A percentile compares a stretch with the other conserved stretches of the same genome.
phyloP scores from a whole-genome alignment of 2,888 invertebrate genomes.

The Hedychridium roseum region DNA sequence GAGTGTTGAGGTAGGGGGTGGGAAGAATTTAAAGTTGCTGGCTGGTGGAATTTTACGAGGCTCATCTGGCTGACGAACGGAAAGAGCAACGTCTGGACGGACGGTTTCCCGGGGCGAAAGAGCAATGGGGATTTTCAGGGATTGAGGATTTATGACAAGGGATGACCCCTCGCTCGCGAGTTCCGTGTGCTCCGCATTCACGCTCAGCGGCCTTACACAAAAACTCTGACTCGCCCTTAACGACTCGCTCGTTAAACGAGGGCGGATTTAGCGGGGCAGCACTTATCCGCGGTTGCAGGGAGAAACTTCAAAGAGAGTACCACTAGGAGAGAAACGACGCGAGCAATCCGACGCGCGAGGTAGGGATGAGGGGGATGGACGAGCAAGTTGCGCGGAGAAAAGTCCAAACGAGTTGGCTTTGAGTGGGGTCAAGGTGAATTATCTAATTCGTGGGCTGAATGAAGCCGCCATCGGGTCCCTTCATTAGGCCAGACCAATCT shows the following conservation, averaged over 20 bases:
- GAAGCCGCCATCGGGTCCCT: not conserved
- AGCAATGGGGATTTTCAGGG: too few relatives aligned
- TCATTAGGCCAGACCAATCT: not conserved
- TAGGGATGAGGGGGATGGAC: not conserved
- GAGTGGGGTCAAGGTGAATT: constrained; percentile 26
- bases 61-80: too few relatives aligned
- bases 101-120: too few relatives aligned
- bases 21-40: too few relatives aligned
- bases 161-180: too few relatives aligned
- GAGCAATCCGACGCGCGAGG: constrained; percentile 4
- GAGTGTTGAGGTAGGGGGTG: too few relatives aligned
- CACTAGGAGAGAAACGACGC: constrained; percentile 1
- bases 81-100: too few relatives aligned
- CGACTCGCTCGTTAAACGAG: constrained; percentile 28
- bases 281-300: constrained; percentile 12
- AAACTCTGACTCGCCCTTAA: constrained; percentile 18
- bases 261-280: constrained; percentile 20
- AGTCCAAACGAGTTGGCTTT: constrained; percentile 1
- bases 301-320: constrained; percentile 10
- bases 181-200: constrained; percentile 11
- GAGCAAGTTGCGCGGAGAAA: not conserved
- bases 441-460: constrained; percentile 8
- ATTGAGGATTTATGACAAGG: too few relatives aligned
- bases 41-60: too few relatives aligned
- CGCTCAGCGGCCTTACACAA: constrained; percentile 22